A percentile compares a stretch with the other conserved stretches of the same genome.
phyloP scores from a whole-genome alignment of 1,140 invertebrate species.

The Charaxes varanes region DNA sequence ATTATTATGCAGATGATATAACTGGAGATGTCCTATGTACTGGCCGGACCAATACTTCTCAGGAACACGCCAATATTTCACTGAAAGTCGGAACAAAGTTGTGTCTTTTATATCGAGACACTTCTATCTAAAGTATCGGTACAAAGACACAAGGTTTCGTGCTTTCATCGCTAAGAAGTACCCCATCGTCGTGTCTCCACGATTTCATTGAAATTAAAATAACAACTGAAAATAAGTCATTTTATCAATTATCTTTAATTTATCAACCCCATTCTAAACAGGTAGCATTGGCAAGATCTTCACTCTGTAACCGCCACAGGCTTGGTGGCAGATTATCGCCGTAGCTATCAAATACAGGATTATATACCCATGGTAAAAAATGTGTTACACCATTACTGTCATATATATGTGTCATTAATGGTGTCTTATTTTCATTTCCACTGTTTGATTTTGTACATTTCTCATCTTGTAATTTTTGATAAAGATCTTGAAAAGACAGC shows the following conservation, averaged over 20 bases:
- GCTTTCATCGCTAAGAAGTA: too few relatives aligned
- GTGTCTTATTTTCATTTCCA: slow-evolving; percentile 25
- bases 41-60: too few relatives aligned
- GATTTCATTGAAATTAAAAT: too few relatives aligned
- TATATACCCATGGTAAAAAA: slow-evolving; percentile 72
- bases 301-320: slow-evolving; percentile 70
- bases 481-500: slow-evolving; percentile 63
- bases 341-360: slow-evolving; percentile 63
- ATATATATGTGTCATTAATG: slow-evolving; percentile 45
- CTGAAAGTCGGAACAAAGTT: too few relatives aligned
- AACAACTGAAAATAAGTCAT: too few relatives aligned
- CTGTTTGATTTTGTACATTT: slow-evolving; percentile 26
- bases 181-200: too few relatives aligned
- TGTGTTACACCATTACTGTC: slow-evolving; percentile 55
- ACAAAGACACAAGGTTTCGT: too few relatives aligned
- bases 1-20: not conserved
- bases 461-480: slow-evolving; percentile 61
- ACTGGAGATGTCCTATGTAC: not conserved
- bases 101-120: too few relatives aligned
- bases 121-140: too few relatives aligned
- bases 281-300: slow-evolving; percentile 67
- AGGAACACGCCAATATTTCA: too few relatives aligned
- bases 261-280: slow-evolving; percentile 75
- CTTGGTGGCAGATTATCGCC: slow-evolving; percentile 76
- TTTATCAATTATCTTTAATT: slow-evolving; percentile 2